These are phyloP conservation scores for Pachydiplax longipennis DNA, from an alignment of 2,888 invertebrate genomes.

Conservation along the genomic window DNA sequence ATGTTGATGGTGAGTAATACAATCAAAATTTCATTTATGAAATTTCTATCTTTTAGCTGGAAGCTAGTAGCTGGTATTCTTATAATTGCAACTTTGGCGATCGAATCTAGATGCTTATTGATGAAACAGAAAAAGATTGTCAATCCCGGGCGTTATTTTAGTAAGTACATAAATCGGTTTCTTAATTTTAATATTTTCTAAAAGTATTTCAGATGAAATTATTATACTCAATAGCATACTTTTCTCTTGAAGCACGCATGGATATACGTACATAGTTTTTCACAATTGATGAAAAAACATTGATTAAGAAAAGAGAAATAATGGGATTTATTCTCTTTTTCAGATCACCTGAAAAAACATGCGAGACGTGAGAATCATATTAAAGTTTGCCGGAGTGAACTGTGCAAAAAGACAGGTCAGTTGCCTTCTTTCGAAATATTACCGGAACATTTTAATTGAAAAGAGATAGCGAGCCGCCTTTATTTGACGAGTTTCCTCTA, in stretches of 20 bases:
- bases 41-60: neutral
- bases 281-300: neutral
- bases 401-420: neutral
- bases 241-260: neutral
- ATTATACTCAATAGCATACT: neutral
- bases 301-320: neutral
- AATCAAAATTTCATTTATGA: neutral
- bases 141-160: neutral
- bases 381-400: neutral
- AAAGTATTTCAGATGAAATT: neutral
- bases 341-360: neutral
- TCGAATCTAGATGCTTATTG: neutral
- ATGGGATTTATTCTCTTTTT: neutral
- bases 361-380: neutral
- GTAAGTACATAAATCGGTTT: neutral
- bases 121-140: neutral
- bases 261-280: neutral
- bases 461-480: neutral
- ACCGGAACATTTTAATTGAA: neutral
- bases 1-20: neutral
- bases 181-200: neutral
- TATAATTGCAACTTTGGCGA: neutral
- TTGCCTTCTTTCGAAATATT: neutral
- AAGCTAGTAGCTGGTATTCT: neutral
- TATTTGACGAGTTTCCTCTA: neutral